These are phyloP conservation scores for Acanthisitta chloris DNA, from an alignment of 2,113 vertebrate species.

Conservation along the genomic window DNA sequence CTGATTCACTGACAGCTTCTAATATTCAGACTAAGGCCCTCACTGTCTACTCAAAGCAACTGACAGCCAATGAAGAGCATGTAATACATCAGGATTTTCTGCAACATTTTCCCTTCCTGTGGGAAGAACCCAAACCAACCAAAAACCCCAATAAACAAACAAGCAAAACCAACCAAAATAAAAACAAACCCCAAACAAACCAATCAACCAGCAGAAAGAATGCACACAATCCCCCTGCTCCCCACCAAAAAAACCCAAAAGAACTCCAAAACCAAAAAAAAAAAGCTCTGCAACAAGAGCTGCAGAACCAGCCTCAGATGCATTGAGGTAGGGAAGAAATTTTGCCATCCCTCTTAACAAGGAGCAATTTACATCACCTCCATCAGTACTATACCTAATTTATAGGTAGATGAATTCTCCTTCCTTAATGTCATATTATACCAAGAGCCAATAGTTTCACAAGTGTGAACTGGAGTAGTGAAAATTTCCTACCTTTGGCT, in stretches of 20 bases:
- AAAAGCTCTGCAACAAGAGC: background rate
- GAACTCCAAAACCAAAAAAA: background rate
- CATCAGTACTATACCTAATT: background rate
- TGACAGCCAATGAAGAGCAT: background rate
- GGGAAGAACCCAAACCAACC: background rate
- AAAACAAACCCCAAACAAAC: too few relatives aligned
- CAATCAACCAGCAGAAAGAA: too few relatives aligned
- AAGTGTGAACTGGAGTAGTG: background rate
- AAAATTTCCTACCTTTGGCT: background rate
- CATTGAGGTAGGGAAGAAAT: background rate
- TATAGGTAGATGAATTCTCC: background rate
- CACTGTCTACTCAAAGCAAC: background rate
- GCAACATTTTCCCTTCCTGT: background rate
- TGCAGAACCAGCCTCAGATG: background rate
- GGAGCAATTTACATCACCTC: background rate
- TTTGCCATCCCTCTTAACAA: accelerated
- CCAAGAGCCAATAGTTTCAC: background rate
- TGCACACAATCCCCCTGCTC: too few relatives aligned
- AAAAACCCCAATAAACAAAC: too few relatives aligned
- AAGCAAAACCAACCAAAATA: too few relatives aligned
- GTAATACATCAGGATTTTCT: background rate
- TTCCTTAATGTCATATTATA: background rate
- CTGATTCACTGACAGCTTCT: background rate
- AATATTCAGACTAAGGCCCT: background rate
- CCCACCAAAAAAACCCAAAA: background rate